phyloP scores from a whole-genome alignment of 2,113 vertebrate species.

The Eulacestoma nigropectus region DNA sequence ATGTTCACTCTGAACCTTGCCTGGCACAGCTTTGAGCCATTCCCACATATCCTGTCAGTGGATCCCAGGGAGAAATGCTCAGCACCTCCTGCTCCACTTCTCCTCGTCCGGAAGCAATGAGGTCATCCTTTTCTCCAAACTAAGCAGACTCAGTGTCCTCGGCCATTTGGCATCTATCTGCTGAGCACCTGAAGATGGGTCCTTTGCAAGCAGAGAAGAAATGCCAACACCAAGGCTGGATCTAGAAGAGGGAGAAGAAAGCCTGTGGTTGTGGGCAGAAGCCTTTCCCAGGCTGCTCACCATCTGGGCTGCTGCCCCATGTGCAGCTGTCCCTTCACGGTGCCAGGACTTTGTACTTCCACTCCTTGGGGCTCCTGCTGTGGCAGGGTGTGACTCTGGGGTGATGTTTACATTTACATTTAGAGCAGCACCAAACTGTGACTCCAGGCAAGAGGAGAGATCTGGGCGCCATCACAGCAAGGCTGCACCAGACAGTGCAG shows the following conservation, averaged over 20 bases:
- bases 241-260: neutral
- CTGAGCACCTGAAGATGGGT: neutral
- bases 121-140: neutral
- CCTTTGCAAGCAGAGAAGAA: neutral
- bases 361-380: neutral
- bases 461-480: accelerated
- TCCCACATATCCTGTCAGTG: neutral
- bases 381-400: neutral
- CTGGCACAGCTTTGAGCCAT: neutral
- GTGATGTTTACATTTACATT: too few species aligned
- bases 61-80: neutral
- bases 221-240: neutral
- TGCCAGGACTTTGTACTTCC: neutral
- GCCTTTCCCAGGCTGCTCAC: neutral
- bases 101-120: neutral
- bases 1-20: neutral
- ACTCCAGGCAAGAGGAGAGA: neutral
- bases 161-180: neutral
- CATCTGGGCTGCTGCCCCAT: neutral
- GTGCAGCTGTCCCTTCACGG: neutral
- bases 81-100: neutral
- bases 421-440: neutral
- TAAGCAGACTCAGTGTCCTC: neutral
- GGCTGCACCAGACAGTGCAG: neutral
- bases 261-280: neutral